Evolutionary conservation across 2,113 vertebrate species (phyloP).

Genomic region (Thalassarche chlororhynchos): DNA sequence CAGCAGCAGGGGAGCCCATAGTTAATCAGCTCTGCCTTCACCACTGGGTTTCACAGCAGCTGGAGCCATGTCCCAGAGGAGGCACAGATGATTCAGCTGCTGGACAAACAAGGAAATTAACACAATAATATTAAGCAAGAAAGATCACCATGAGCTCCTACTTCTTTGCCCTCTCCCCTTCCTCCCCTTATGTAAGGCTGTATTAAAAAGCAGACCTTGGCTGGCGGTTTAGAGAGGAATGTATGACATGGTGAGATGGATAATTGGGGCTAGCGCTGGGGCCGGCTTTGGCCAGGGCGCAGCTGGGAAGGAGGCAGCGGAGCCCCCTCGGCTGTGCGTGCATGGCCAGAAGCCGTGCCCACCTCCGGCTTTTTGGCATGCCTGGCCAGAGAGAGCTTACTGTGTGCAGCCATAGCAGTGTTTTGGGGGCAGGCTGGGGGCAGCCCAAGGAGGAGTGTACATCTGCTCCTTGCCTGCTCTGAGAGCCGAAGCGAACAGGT

Average conservation of each 20-base stretch:
- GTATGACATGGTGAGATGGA: neutral
- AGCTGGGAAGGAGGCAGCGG: neutral
- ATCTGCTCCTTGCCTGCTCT: neutral
- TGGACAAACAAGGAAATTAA: conserved; percentile 55
- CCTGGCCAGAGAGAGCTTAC: neutral
- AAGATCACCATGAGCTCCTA: conserved; percentile 20
- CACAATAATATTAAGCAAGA: conserved; percentile 25
- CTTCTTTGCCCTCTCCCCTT: conserved; percentile 18
- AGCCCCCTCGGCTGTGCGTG: neutral
- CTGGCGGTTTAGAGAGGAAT: neutral
- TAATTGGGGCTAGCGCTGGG: rapidly evolving
- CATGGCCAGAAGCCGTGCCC: neutral
- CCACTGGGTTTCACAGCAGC: conserved; percentile 8
- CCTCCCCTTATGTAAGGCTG: neutral
- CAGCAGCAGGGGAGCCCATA: neutral
- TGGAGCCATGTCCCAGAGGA: conserved; percentile 25
- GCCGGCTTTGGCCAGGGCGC: neutral
- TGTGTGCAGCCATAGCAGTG: too few species aligned
- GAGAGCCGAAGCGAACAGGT: rapidly evolving
- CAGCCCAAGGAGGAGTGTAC: neutral
- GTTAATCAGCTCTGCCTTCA: conserved; percentile 20
- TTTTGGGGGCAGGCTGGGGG: neutral
- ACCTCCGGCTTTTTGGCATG: neutral
- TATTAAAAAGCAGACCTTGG: neutral
- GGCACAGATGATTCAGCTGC: neutral